Evolutionary conservation across 2,888 invertebrate species (phyloP).

Genomic region (Diarsia dahlii): DNA sequence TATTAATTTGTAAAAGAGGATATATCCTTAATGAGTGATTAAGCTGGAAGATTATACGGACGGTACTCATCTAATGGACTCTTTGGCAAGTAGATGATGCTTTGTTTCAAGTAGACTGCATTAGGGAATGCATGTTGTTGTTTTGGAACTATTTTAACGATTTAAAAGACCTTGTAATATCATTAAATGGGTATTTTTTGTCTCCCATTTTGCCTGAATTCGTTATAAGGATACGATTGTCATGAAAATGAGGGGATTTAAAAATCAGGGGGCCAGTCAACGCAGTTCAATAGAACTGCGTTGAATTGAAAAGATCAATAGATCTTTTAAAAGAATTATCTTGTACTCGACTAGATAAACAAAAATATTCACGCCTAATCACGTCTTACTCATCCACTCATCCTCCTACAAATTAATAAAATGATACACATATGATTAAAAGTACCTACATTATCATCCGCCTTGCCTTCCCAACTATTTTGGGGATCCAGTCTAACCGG

Average conservation of each 20-base stretch:
- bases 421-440: not conserved
- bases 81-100: conserved; percentile 22
- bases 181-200: not conserved
- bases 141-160: not conserved
- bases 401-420: not conserved
- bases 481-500: not conserved
- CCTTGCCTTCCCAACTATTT: not conserved
- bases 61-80: conserved; percentile 45
- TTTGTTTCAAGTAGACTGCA: conserved; percentile 21
- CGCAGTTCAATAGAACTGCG: not conserved
- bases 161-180: not conserved
- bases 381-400: not conserved
- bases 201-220: not conserved
- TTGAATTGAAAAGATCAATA: too few species aligned
- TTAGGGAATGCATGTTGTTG: conserved; percentile 37
- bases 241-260: not conserved
- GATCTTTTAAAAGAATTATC: not conserved
- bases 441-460: not conserved
- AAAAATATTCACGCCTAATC: conserved; percentile 3
- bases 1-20: conserved; percentile 87
- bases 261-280: not conserved
- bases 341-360: not conserved
- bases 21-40: conserved; percentile 89
- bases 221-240: not conserved
- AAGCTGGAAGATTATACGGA: conserved; percentile 77